Evolutionary conservation across 2,888 invertebrate genomes (phyloP).

Genomic region (Polyommatus iphigenia): DNA sequence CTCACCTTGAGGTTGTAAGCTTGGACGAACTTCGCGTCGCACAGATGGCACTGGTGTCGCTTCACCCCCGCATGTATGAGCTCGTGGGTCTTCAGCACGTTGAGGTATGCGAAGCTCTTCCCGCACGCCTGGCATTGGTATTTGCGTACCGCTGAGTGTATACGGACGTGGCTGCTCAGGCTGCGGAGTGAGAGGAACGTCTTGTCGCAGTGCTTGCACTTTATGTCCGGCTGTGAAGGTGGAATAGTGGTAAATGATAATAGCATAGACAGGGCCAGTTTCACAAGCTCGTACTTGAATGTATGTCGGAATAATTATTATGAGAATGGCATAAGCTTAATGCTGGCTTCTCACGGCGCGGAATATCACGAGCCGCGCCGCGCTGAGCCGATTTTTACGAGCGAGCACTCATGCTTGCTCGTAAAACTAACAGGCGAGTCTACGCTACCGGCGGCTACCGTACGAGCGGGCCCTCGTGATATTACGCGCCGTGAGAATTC

Average conservation of each 20-base stretch:
- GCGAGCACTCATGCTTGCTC: too few relatives aligned
- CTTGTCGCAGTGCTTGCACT: slow-evolving; percentile 70
- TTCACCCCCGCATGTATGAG: slow-evolving; percentile 85
- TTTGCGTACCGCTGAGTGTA: slow-evolving; percentile 80
- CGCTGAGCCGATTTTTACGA: too few relatives aligned
- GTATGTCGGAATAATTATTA: too few relatives aligned
- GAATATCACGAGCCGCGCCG: too few relatives aligned
- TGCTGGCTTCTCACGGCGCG: too few relatives aligned
- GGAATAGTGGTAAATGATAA: background rate
- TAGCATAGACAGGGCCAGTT: too few relatives aligned
- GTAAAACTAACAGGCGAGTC: too few relatives aligned
- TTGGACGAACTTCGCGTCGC: slow-evolving; percentile 80
- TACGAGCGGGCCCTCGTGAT: too few relatives aligned
- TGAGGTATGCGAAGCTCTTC: slow-evolving; percentile 83
- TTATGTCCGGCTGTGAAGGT: slow-evolving; percentile 68
- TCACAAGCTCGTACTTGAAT: too few relatives aligned
- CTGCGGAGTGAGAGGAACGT: slow-evolving; percentile 78
- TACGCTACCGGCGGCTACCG: too few relatives aligned
- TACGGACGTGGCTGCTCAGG: slow-evolving; percentile 81
- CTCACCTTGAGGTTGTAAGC: slow-evolving; percentile 70
- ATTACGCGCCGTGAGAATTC: too few relatives aligned
- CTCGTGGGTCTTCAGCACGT: slow-evolving; percentile 85
- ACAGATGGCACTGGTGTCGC: slow-evolving; percentile 85
- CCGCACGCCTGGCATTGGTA: slow-evolving; percentile 82
- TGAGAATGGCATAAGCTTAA: too few relatives aligned